phyloP scores from a whole-genome alignment of 35 echinoderm and acorn worm genomes.

The Stichopus chloronotus region DNA sequence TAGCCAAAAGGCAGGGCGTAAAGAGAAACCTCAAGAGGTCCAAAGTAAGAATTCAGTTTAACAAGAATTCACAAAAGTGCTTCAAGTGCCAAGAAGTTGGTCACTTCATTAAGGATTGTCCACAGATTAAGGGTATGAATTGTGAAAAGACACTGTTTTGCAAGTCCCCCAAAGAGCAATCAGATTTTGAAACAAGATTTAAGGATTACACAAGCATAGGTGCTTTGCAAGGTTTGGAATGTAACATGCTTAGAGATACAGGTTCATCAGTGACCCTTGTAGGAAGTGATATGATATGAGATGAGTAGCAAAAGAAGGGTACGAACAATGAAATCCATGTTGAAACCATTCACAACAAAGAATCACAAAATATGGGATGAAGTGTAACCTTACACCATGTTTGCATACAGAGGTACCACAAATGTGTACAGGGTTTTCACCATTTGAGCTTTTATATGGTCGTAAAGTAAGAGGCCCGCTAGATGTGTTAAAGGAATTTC shows the following conservation, averaged over 20 bases:
- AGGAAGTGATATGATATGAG: slow-evolving; percentile 29
- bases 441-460: slow-evolving; percentile 57
- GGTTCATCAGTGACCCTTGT: slow-evolving; percentile 3
- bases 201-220: neutral
- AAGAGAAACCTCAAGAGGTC: neutral
- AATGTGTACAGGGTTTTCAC: neutral
- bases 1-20: neutral
- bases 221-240: neutral
- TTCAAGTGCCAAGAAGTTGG: slow-evolving; percentile 36
- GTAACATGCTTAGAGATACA: slow-evolving; percentile 15
- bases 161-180: slow-evolving; percentile 10
- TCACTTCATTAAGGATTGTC: neutral
- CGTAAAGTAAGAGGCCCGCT: slow-evolving; percentile 49
- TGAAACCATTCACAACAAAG: slow-evolving; percentile 16
- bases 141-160: slow-evolving; percentile 15
- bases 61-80: slow-evolving; percentile 8
- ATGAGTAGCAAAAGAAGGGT: neutral
- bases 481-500: slow-evolving; percentile 28
- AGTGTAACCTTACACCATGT: slow-evolving; percentile 53
- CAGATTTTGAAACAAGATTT: neutral
- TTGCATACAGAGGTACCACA: slow-evolving; percentile 76
- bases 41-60: neutral
- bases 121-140: neutral
- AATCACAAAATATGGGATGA: slow-evolving; percentile 61
- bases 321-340: slow-evolving; percentile 62